A percentile compares a stretch with the other conserved stretches of the same genome.
These are phyloP conservation scores for Aphaenogaster floridana DNA, from an alignment of 1,140 invertebrate genomes.

Conservation along the genomic window DNA sequence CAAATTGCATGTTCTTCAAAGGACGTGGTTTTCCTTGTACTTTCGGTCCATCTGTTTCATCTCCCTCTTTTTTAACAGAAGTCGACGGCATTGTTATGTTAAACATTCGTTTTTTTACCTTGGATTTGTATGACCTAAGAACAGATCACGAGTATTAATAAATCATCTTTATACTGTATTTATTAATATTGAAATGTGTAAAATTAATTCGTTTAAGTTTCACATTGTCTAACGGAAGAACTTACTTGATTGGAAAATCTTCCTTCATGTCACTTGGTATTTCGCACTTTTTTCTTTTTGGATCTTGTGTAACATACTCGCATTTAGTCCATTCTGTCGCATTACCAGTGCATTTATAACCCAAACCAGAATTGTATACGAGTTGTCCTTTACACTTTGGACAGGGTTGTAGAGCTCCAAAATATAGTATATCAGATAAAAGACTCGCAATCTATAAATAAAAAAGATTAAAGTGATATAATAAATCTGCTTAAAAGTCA, in stretches of 20 bases:
- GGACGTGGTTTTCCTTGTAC: conserved; percentile 89
- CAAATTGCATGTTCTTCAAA: conserved; percentile 93
- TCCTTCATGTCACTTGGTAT: conserved; percentile 91
- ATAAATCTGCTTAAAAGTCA: conserved; percentile 10
- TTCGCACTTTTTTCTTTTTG: conserved; percentile 91
- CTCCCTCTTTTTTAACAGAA: conserved; percentile 88
- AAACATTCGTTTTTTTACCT: conserved; percentile 89
- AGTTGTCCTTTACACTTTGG: conserved; percentile 94
- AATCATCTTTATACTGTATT: conserved; percentile 43
- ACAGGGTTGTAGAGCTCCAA: conserved; percentile 94
- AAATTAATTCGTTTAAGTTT: background rate
- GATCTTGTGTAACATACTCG: conserved; percentile 90
- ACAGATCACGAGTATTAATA: conserved; percentile 22
- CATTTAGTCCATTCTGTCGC: conserved; percentile 97
- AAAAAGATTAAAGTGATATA: background rate
- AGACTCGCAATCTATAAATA: conserved; percentile 91
- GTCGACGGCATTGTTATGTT: conserved; percentile 86
- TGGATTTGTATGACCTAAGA: conserved; percentile 87
- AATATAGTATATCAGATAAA: conserved; percentile 94
- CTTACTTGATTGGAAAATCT: conserved; percentile 89
- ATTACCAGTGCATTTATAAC: conserved; percentile 94
- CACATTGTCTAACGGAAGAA: background rate
- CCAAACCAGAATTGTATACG: conserved; percentile 90
- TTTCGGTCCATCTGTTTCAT: conserved; percentile 88
- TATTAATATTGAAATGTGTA: background rate